These are phyloP conservation scores for Ophioninae sp. DNA, from an alignment of 2,888 invertebrate species.

Conservation along the genomic window DNA sequence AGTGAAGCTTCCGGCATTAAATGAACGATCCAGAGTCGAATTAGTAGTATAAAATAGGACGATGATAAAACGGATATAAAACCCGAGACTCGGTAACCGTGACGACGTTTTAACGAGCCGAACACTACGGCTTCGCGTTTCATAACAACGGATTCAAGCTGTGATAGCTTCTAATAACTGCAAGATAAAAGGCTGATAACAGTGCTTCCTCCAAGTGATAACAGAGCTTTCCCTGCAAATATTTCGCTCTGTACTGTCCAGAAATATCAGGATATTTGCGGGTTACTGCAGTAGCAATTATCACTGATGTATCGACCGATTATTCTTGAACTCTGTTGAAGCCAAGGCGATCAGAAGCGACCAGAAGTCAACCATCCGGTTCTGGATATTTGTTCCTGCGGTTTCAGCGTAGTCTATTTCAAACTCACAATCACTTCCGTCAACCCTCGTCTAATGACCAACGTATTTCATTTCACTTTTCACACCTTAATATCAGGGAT, in stretches of 20 bases:
- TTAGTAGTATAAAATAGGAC: slow-evolving; percentile 33
- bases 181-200: slow-evolving; percentile 36
- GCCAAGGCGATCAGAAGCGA: neutral
- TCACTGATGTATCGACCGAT: neutral
- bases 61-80: neutral
- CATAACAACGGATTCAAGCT: slow-evolving; percentile 26
- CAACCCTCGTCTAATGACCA: neutral
- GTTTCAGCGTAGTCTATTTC: neutral
- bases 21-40: slow-evolving; percentile 47
- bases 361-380: neutral
- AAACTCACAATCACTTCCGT: neutral
- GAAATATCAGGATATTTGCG: neutral
- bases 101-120: slow-evolving; percentile 51
- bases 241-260: neutral
- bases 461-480: neutral
- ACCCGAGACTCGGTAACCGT: slow-evolving; percentile 7
- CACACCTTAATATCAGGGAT: neutral
- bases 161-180: slow-evolving; percentile 45
- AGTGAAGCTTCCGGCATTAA: slow-evolving; percentile 39
- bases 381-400: neutral
- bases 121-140: slow-evolving; percentile 38
- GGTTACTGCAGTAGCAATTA: neutral
- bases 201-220: slow-evolving; percentile 21
- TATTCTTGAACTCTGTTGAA: neutral
- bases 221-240: slow-evolving; percentile 3